These are phyloP conservation scores for Syndactyla subalaris DNA, from an alignment of 2,797 vertebrate species.

Conservation along the genomic window DNA sequence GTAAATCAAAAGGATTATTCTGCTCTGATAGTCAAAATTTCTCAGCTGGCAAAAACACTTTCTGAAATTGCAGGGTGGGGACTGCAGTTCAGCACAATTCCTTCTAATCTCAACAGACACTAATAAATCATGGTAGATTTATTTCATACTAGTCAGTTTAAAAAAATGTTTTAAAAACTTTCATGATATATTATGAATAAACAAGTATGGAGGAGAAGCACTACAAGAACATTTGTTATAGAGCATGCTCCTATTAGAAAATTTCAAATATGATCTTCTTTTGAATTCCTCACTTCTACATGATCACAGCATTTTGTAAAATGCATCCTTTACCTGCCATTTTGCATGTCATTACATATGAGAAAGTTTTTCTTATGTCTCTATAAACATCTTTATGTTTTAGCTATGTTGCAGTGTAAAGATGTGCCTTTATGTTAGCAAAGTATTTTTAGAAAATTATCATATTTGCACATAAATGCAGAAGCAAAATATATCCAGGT, in stretches of 20 bases:
- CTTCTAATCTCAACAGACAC: background rate
- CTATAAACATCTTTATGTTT: background rate
- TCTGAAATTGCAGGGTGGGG: background rate
- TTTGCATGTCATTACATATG: background rate
- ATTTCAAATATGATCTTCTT: background rate
- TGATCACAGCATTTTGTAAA: background rate
- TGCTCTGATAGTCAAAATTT: background rate
- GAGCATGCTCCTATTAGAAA: background rate
- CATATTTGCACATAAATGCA: background rate
- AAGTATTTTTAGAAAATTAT: background rate
- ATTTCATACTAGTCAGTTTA: background rate
- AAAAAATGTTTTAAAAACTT: background rate
- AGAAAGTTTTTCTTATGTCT: background rate
- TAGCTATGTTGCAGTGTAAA: background rate
- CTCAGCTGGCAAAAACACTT: background rate
- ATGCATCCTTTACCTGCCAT: background rate
- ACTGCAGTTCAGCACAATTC: background rate
- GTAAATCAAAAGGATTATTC: conserved; percentile 26
- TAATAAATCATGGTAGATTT: background rate
- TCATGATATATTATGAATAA: background rate
- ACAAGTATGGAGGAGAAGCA: background rate
- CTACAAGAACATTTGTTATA: background rate
- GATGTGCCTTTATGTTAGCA: background rate
- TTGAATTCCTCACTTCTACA: background rate
- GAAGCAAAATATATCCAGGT: background rate